A percentile compares a stretch with the other conserved stretches of the same genome.
Conservation (phyloP, 2,797 vertebrate species). For the Enteromius viviparus region DNA sequence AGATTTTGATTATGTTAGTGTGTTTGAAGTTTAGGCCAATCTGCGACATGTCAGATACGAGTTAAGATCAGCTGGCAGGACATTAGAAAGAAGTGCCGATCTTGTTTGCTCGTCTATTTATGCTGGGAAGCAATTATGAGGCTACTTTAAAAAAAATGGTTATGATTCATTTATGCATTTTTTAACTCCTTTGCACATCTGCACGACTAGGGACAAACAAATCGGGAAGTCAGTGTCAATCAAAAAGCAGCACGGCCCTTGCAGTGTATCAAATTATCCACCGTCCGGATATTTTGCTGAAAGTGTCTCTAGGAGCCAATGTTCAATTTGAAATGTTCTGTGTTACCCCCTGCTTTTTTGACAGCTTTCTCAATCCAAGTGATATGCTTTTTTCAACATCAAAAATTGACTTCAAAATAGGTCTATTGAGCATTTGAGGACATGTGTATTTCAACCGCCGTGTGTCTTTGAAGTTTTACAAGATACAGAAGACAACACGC, state of each 20-base stretch:
- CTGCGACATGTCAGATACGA: slow-evolving; percentile 67
- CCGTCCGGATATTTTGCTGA: slow-evolving; percentile 29
- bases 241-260: slow-evolving; percentile 57
- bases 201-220: slow-evolving; percentile 70
- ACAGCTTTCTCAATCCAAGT: slow-evolving; percentile 15
- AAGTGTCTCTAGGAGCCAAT: slow-evolving; percentile 57
- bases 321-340: slow-evolving; percentile 11
- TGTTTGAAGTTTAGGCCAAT: slow-evolving; percentile 66
- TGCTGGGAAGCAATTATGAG: slow-evolving; percentile 59
- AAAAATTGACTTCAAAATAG: slow-evolving; percentile 21
- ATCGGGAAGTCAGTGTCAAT: slow-evolving; percentile 64
- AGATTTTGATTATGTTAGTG: slow-evolving; percentile 67
- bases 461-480: slow-evolving; percentile 25
- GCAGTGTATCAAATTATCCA: slow-evolving; percentile 64
- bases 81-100: slow-evolving; percentile 70
- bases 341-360: background rate
- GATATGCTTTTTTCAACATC: slow-evolving; percentile 30
- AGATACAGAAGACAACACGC: slow-evolving; percentile 16
- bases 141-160: slow-evolving; percentile 64
- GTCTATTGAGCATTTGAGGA: slow-evolving; percentile 30
- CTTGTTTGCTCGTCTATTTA: slow-evolving; percentile 77
- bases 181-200: slow-evolving; percentile 63
- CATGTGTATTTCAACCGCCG: slow-evolving; percentile 20
- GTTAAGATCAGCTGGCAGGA: slow-evolving; percentile 70
- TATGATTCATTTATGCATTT: slow-evolving; percentile 74